These are phyloP conservation scores for Malachius bipustulatus DNA, from an alignment of 2,888 invertebrate genomes.

Conservation along the genomic window DNA sequence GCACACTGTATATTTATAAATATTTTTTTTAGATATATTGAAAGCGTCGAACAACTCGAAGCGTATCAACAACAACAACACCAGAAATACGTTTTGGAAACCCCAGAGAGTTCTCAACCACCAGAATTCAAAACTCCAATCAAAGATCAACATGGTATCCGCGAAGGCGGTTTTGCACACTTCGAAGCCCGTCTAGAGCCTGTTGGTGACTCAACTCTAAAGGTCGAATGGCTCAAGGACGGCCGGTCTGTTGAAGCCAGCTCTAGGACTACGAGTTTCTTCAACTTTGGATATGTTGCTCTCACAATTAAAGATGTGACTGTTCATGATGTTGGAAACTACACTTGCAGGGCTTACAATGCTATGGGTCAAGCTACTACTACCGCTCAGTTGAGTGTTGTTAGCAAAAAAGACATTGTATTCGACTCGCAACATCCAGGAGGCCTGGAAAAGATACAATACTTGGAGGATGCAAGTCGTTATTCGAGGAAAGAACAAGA, in stretches of 20 bases:
- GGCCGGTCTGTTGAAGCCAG: conserved; percentile 84
- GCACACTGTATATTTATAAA: no score
- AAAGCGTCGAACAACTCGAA: conserved; percentile 83
- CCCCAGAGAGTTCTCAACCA: conserved; percentile 63
- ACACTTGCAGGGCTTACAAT: conserved; percentile 81
- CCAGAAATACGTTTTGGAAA: conserved; percentile 67
- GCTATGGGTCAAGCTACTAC: conserved; percentile 76
- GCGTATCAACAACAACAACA: conserved; percentile 75
- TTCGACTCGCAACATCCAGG: conserved; percentile 87
- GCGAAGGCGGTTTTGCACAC: conserved; percentile 89
- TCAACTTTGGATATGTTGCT: conserved; percentile 91
- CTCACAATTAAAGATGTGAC: conserved; percentile 86
- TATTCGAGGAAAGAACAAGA: conserved; percentile 55
- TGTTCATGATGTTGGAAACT: conserved; percentile 78
- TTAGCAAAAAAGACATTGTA: conserved; percentile 75
- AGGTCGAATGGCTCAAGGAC: conserved; percentile 88
- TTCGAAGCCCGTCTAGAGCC: conserved; percentile 93
- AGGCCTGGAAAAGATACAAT: conserved; percentile 82
- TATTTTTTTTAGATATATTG: conserved; percentile 85
- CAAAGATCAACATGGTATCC: conserved; percentile 72
- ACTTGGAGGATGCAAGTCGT: conserved; percentile 71
- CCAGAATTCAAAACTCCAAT: conserved; percentile 85
- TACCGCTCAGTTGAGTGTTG: conserved; percentile 67
- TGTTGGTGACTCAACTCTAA: conserved; percentile 77
- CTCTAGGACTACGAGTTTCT: conserved; percentile 85